Evolutionary conservation across 2,113 vertebrate species (phyloP).

Genomic region (Chloropsis hardwickii): DNA sequence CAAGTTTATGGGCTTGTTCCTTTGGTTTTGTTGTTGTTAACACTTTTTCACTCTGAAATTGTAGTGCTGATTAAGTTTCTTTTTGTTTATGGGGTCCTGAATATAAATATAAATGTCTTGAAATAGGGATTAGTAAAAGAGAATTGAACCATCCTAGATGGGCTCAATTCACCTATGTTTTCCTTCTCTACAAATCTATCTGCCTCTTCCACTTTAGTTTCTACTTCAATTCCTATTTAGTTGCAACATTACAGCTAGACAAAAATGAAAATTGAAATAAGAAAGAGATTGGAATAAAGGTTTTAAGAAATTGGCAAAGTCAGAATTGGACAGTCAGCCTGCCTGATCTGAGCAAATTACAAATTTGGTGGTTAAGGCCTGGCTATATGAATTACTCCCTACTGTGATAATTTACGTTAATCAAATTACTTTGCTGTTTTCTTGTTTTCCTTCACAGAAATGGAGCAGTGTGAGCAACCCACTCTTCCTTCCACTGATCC

Average conservation of each 20-base stretch:
- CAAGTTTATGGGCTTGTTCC: neutral
- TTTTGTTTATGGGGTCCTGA: neutral
- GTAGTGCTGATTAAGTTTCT: neutral
- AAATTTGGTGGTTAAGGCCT: neutral
- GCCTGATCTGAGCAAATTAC: neutral
- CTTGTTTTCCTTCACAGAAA: conserved; percentile 74
- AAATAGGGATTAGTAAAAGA: neutral
- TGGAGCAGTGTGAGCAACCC: conserved; percentile 96
- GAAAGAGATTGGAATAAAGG: neutral
- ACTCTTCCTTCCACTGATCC: conserved; percentile 93
- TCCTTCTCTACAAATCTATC: neutral
- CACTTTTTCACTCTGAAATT: neutral
- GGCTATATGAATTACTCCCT: neutral
- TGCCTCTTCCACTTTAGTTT: neutral
- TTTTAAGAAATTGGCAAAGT: neutral
- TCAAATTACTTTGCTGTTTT: neutral
- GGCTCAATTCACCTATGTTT: neutral
- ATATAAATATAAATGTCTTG: neutral
- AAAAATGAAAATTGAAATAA: neutral
- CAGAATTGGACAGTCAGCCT: neutral
- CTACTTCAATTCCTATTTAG: neutral
- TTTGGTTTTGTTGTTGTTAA: neutral
- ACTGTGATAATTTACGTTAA: neutral
- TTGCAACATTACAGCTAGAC: neutral
- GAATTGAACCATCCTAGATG: neutral